Percentiles rank a stretch among this genome's conserved stretches.
phyloP scores from a whole-genome alignment of 2,888 invertebrate species.

The Drosophila meridiana region DNA sequence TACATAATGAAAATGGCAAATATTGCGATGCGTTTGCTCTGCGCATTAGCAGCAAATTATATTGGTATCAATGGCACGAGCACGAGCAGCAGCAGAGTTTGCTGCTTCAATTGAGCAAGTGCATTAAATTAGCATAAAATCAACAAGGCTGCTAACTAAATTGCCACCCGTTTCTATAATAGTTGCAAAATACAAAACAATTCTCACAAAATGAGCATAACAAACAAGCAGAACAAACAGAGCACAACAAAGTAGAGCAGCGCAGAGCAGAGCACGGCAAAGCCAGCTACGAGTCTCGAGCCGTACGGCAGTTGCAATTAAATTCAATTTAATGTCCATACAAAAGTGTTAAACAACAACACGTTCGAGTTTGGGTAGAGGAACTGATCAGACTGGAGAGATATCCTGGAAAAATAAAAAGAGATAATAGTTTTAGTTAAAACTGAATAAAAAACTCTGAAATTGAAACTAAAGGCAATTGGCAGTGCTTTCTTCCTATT shows the following conservation, averaged over 20 bases:
- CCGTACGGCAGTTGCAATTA: slow-evolving; percentile 63
- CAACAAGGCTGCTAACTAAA: slow-evolving; percentile 50
- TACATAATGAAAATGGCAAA: slow-evolving; percentile 73
- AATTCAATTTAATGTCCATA: slow-evolving; percentile 72
- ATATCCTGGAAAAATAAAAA: slow-evolving; percentile 18
- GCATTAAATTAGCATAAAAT: slow-evolving; percentile 79
- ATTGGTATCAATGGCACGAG: slow-evolving; percentile 56
- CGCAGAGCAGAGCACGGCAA: background rate
- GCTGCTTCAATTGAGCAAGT: slow-evolving; percentile 40
- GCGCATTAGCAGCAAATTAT: slow-evolving; percentile 72
- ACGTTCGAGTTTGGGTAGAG: background rate
- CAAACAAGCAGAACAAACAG: slow-evolving; percentile 56
- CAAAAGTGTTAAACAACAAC: slow-evolving; percentile 42
- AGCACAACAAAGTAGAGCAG: background rate
- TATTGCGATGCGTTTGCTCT: slow-evolving; percentile 58
- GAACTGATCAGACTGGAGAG: background rate
- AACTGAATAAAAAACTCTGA: background rate
- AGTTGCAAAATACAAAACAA: slow-evolving; percentile 65
- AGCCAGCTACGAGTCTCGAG: slow-evolving; percentile 12
- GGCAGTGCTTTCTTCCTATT: too few species aligned
- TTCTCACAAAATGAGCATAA: slow-evolving; percentile 49
- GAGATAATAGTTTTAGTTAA: background rate
- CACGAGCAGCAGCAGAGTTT: background rate
- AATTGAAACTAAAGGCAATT: background rate
- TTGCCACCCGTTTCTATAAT: slow-evolving; percentile 34